A percentile compares a stretch with the other conserved stretches of the same genome.
Evolutionary conservation across 1,140 invertebrate genomes (phyloP).

Genomic region (Sitophilus oryzae): DNA sequence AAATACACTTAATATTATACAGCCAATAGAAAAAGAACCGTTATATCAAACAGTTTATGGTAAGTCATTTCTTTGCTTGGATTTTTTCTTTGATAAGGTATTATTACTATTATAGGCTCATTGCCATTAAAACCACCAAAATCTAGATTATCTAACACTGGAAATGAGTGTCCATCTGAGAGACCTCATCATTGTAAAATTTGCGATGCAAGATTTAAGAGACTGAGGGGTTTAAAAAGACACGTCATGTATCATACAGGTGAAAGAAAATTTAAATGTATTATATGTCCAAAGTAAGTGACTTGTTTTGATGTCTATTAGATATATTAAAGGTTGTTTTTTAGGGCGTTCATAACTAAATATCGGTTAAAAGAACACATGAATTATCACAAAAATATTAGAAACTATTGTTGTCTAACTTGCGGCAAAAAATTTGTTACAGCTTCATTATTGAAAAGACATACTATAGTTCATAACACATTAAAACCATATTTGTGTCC

Average conservation of each 20-base stretch:
- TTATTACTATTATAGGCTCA: slow-evolving; percentile 18
- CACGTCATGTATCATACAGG: slow-evolving; percentile 29
- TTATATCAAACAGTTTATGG: slow-evolving; percentile 24
- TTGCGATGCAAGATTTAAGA: slow-evolving; percentile 28
- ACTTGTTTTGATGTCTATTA: neutral
- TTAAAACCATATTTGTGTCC: slow-evolving; percentile 47
- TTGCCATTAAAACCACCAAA: slow-evolving; percentile 13
- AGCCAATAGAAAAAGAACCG: slow-evolving; percentile 22
- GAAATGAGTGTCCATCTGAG: slow-evolving; percentile 5
- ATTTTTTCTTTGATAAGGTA: no score
- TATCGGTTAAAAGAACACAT: slow-evolving; percentile 46
- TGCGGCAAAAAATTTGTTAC: slow-evolving; percentile 53
- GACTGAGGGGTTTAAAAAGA: slow-evolving; percentile 26
- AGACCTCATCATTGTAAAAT: slow-evolving; percentile 23
- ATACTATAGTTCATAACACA: slow-evolving; percentile 46
- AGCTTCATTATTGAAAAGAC: slow-evolving; percentile 46
- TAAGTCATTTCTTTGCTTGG: no score
- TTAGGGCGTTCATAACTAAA: slow-evolving; percentile 29
- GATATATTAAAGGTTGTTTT: slow-evolving; percentile 15
- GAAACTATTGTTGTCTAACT: slow-evolving; percentile 50
- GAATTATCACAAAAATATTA: slow-evolving; percentile 49
- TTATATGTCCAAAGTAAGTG: slow-evolving; percentile 30
- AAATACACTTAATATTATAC: slow-evolving; percentile 3
- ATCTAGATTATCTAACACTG: slow-evolving; percentile 8
- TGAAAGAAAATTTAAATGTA: slow-evolving; percentile 32